Base-by-base conservation (phyloP, 2,113 vertebrate genomes). In the Triplophysa siluroides region DNA sequence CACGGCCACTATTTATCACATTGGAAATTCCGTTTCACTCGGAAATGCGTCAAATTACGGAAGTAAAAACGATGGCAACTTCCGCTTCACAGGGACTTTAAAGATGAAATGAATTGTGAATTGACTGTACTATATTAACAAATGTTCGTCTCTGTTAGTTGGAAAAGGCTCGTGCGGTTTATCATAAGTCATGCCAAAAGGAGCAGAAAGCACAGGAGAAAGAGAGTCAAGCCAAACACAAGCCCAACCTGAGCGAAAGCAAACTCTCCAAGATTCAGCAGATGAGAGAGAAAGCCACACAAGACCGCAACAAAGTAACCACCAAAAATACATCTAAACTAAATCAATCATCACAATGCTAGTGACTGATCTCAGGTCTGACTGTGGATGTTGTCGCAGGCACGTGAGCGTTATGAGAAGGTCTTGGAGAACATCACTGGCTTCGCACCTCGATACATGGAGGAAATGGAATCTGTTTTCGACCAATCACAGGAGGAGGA, bases 401-500 rank as follows among this genome's bases (percentile, higher is more conserved):
- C 82, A 4, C 91, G 87, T 33, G 91, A 91, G 14, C 89, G 82
- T 45, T 95, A 95, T 7, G 92, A 95, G 87, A 94, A 94, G 79
- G 16, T 90, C 21, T 89, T 95, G 81, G 93, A 95, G 77, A 93
- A 95, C 11, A 88, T 93, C 13, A 91, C 92, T 1, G 87, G 91
- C 18, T 94, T 93, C 83, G 93, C 93, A 1, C 93, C 95, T 0
- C 92, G 93, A 68, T 95, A 95, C 89, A 94, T 95, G 93, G 95
- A 95, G 84, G 95, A 95, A 78, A 95, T 95, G 95, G 94, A 95
- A 26, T 88, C 91, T 43, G 93, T 95, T 24, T 95, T 95, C 82
- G 95, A 95, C 33, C 89, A 94, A 86, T 93, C 93, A 4, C 95
- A 95, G 76, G 92, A 93, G 83, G 90, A 93, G 83, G 94, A 95